Conservation (phyloP, 2,113 vertebrate species). For the Sula dactylatra region DNA sequence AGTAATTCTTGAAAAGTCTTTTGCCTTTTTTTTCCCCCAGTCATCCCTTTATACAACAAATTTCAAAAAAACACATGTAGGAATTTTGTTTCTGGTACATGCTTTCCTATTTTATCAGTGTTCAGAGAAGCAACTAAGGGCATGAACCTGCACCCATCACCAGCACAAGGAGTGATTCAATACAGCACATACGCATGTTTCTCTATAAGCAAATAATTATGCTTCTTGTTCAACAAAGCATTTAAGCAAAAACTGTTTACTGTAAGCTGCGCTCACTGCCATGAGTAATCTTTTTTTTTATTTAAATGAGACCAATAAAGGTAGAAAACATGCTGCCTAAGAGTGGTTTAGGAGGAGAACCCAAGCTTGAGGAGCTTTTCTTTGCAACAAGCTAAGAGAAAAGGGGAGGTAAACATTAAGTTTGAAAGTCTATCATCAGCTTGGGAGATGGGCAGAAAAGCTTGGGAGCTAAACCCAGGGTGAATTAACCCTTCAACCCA, state of each 20-base stretch:
- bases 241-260: constrained; percentile 18
- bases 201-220: background rate
- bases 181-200: background rate
- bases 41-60: background rate
- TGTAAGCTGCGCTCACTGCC: background rate
- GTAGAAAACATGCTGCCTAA: background rate
- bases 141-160: background rate
- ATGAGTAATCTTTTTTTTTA: background rate
- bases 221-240: constrained; percentile 15
- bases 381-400: background rate
- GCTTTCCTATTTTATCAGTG: background rate
- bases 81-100: background rate
- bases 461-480: background rate
- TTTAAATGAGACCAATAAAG: background rate
- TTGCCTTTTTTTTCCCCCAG: background rate
- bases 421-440: background rate
- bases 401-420: background rate
- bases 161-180: background rate
- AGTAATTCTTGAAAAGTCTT: background rate
- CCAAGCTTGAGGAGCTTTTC: background rate
- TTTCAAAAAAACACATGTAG: background rate
- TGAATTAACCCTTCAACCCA: background rate
- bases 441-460: background rate
- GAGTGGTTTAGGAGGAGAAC: background rate
- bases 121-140: background rate